Percentiles rank a stretch among this genome's conserved stretches.
Evolutionary conservation across 1,140 invertebrate genomes (phyloP).

Genomic region (Temnothorax longispinosus): DNA sequence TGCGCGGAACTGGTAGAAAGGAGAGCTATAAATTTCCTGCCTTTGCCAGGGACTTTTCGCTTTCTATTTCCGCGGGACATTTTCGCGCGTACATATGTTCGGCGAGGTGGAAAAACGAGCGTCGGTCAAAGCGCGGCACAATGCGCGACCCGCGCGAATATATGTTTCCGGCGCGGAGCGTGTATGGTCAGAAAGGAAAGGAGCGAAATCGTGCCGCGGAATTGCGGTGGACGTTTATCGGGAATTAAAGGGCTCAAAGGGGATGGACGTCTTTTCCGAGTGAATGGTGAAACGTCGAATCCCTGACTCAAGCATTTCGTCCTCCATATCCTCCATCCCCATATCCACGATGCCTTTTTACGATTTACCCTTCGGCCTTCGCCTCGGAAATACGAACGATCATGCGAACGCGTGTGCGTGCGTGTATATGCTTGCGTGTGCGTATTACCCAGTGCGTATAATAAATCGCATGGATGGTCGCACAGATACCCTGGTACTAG

Average conservation of each 20-base stretch:
- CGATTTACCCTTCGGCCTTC: not conserved
- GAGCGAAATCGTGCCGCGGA: not conserved
- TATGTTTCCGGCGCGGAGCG: slow-evolving; percentile 2
- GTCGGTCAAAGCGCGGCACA: slow-evolving; percentile 30
- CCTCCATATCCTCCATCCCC: too few species aligned
- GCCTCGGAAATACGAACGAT: not conserved
- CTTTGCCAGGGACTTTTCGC: slow-evolving; percentile 17
- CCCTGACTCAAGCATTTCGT: not conserved
- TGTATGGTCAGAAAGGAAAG: not conserved
- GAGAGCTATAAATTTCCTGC: slow-evolving; percentile 42
- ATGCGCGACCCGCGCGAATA: slow-evolving; percentile 11
- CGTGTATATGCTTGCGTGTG: too few species aligned
- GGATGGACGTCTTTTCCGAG: not conserved
- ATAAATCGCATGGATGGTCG: not conserved
- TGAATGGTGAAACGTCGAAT: not conserved
- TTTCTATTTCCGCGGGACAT: slow-evolving; percentile 51
- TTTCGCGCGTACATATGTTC: slow-evolving; percentile 22
- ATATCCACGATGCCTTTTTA: too few species aligned
- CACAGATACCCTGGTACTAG: not conserved
- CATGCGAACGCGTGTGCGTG: not conserved
- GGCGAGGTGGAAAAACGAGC: slow-evolving; percentile 39
- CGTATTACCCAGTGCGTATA: too few species aligned
- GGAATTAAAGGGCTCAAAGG: slow-evolving; percentile 52
- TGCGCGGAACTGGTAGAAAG: slow-evolving; percentile 12
- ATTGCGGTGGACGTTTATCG: slow-evolving; percentile 51